Base-by-base conservation (phyloP, 1,140 invertebrate species). In the Tetramorium alpestre region DNA sequence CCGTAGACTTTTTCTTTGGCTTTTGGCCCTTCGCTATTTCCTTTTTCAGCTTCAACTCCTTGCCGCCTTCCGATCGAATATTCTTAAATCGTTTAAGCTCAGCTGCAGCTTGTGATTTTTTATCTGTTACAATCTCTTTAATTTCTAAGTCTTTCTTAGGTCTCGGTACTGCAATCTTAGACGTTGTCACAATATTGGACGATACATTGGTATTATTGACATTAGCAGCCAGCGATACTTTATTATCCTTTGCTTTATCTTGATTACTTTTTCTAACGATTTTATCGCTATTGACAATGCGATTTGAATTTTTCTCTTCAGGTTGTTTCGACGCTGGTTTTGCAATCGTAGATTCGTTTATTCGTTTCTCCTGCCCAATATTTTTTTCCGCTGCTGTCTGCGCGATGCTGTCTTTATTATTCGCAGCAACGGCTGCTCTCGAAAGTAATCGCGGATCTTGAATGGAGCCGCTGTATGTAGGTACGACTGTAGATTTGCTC, bases 51-150 rank as follows among this genome's bases (percentile, higher is more conserved):
- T 94, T 94, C 38, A 93, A 58, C 67, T 94, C 94, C 54, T 93
- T 95, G 3, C 81, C 73, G 1, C 93, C 92, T 80, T 94, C 93
- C 3, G 93, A 94, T 67, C 94, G 93, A 22, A 94, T 94, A 33
- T 94, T 90, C 13, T 89, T 90, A 41, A 93, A 94, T 69, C 92
- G 94, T 5, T 80, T 87, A 18, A 28, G 41, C 0, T 92, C 90
- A 8, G 11, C 18, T 0, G 41, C 0, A 54, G 38, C 16, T 18
- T 16, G 56, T 25, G 13, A 64, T 44, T 51, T 51, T 64, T 90
- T 62, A 51, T 65, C 56, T 47, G 69, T 41, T 56, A 11, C 11
- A 38, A 1, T n/a, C 18, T 16, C 13, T 49, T 78, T 22, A 33
- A 64, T 11, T 6, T 38, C 5, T 10, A 10, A 49, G 22, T 10